phyloP scores from a whole-genome alignment of 2,113 vertebrate genomes.

The Hippoglossus stenolepis region DNA sequence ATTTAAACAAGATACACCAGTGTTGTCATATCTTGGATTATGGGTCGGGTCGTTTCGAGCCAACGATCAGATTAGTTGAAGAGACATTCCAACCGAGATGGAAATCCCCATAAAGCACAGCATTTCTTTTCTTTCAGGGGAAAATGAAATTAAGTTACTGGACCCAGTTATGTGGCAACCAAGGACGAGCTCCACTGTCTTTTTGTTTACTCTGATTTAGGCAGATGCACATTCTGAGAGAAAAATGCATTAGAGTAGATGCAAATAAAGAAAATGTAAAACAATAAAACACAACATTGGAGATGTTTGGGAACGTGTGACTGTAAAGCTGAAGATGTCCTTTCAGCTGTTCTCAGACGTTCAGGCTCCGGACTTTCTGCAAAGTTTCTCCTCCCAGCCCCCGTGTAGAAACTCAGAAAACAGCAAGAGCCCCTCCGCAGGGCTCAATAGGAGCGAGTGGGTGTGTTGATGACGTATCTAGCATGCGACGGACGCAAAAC shows the following conservation, averaged over 20 bases:
- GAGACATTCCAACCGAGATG: conserved; percentile 13
- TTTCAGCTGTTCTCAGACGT: too few species aligned
- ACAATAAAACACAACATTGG: conserved; percentile 1
- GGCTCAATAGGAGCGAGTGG: too few species aligned
- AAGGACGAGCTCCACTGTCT: not conserved
- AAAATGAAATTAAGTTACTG: conserved; percentile 41
- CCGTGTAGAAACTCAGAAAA: too few species aligned
- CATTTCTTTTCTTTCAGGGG: conserved; percentile 45
- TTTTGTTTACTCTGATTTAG: not conserved
- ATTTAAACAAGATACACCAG: conserved; percentile 29
- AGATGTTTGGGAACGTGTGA: not conserved
- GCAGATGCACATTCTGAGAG: not conserved
- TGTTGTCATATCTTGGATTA: conserved; percentile 45
- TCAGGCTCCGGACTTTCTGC: too few species aligned
- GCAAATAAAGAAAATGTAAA: not conserved
- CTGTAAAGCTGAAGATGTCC: not conserved
- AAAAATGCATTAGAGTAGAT: too few species aligned
- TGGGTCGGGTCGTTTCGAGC: not conserved
- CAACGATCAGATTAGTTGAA: conserved; percentile 17
- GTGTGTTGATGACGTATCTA: too few species aligned
- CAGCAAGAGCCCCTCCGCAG: too few species aligned
- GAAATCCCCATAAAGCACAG: conserved; percentile 47
- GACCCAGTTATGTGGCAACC: not conserved
- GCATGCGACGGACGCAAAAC: too few species aligned
- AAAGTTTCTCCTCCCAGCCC: too few species aligned